Conservation (phyloP, 1,140 invertebrate species). For the Physella acuta region DNA sequence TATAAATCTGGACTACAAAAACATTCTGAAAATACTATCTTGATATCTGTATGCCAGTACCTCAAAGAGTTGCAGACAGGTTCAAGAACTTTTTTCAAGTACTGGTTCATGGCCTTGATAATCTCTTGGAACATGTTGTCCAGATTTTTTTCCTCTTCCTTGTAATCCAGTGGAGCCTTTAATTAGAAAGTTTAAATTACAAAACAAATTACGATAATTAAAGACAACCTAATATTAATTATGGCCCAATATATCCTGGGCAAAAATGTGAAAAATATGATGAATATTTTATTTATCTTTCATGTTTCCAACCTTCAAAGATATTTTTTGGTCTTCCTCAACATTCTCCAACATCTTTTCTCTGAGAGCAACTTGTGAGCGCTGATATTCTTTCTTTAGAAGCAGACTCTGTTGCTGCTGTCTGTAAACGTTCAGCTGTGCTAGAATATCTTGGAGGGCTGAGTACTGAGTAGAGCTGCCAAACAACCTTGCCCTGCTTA, state of each 20-base stretch:
- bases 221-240: no score
- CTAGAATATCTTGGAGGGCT: conserved; percentile 39
- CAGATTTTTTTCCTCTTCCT: conserved; percentile 41
- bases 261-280: no score
- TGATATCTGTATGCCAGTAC: no score
- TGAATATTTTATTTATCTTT: no score
- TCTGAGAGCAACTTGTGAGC: conserved; percentile 46
- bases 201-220: neutral
- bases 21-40: no score
- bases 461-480: conserved; percentile 40
- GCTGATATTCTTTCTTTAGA: conserved; percentile 54
- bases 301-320: neutral
- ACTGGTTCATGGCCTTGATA: conserved; percentile 49
- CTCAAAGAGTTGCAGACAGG: conserved; percentile 44
- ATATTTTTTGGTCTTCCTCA: conserved; percentile 30
- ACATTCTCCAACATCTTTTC: conserved; percentile 55
- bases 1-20: no score
- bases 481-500: conserved; percentile 44
- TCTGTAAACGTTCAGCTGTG: conserved; percentile 42
- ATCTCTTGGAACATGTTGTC: conserved; percentile 51
- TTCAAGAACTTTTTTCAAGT: conserved; percentile 48
- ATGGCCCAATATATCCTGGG: no score
- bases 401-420: conserved; percentile 48
- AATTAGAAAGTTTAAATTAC: neutral
- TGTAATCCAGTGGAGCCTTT: neutral